Evolutionary conservation across 2,113 vertebrate species (phyloP), one percentile per base, ranked within the genome.

Genomic region (Verasper variegatus): DNA sequence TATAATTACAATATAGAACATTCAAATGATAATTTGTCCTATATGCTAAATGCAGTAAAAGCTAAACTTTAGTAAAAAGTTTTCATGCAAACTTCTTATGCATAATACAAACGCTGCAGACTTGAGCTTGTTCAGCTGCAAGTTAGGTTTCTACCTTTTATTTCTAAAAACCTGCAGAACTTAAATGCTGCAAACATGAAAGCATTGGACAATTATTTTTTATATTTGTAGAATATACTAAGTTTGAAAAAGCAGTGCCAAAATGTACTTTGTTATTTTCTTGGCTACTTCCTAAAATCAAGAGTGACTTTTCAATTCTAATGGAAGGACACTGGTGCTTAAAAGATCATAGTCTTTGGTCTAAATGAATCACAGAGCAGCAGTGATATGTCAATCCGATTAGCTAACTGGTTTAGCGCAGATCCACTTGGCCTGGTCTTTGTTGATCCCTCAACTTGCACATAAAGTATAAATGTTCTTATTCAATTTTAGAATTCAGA

Each of bases 381-480:
- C 84, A 76, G 85, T 55, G 69, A 91, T 88, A 90, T 56, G 71
- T 51, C 87, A 94, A 95, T 92, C 93, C 91, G 57, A 92, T 94
- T 94, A 94, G 64, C 85, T 90, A 92, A 94, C 85, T 24, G 89
- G 91, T 92, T 94, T 94, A 94, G 70, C 24, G 84, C 68, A 86
- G 90, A 93, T 92, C 92, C 65, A 83, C 89, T 86, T 89, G 86
- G 37, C 59, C 70, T 80, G 74, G 75, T 80, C 68, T 83, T 78
- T 75, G 83, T 87, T 91, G 83, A 83, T 84, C 82, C 80, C 40
- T 84, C 24, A 40, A 62, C 45, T 56, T 1, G 1, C 58, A 68
- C 52, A 81, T 37, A 42, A 68, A 83, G 51, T n/a, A 15, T 15
- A 49, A 42, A 57, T 58, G 20, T 51, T 9, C 78, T 60, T 60